Conservation (phyloP, 2,113 vertebrate genomes). For the Mola mola region DNA sequence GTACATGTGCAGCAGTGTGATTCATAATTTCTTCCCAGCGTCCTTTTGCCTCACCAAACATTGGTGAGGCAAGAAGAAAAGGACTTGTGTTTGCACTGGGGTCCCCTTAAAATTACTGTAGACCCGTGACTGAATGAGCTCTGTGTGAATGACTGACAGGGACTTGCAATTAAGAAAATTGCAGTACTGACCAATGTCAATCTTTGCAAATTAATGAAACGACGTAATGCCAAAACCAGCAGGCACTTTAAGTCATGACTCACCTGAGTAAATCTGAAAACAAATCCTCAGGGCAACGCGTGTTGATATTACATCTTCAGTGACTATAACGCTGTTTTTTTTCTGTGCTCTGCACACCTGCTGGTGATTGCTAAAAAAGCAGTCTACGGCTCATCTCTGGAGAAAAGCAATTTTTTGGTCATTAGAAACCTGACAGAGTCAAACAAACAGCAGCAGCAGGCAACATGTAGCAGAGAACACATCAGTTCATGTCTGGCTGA, state of each 20-base stretch:
- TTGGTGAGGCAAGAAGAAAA: too few relatives aligned
- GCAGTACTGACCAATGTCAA: neutral
- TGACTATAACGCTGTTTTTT: neutral
- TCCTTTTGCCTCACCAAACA: neutral
- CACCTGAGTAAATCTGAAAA: slow-evolving; percentile 24
- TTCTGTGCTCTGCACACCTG: slow-evolving; percentile 39
- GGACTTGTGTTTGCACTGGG: neutral
- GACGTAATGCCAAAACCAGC: slow-evolving; percentile 13
- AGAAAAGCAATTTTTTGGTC: slow-evolving; percentile 52
- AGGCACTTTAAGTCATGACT: slow-evolving; percentile 1
- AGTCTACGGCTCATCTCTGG: slow-evolving; percentile 16
- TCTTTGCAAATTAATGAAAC: neutral
- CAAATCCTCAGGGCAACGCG: slow-evolving; percentile 16
- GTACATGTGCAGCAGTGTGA: too few relatives aligned
- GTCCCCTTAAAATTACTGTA: neutral
- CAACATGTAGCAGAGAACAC: too few relatives aligned
- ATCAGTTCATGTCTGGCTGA: slow-evolving; percentile 53
- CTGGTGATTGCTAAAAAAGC: slow-evolving; percentile 33
- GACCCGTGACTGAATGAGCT: neutral
- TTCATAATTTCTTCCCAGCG: too few relatives aligned
- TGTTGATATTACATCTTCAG: slow-evolving; percentile 27
- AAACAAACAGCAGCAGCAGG: slow-evolving; percentile 68
- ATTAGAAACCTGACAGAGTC: slow-evolving; percentile 57
- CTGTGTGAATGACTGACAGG: slow-evolving; percentile 10
- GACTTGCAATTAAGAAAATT: neutral